Evolutionary conservation across 2,888 invertebrate genomes (phyloP).

Genomic region (Polietes domitor): DNA sequence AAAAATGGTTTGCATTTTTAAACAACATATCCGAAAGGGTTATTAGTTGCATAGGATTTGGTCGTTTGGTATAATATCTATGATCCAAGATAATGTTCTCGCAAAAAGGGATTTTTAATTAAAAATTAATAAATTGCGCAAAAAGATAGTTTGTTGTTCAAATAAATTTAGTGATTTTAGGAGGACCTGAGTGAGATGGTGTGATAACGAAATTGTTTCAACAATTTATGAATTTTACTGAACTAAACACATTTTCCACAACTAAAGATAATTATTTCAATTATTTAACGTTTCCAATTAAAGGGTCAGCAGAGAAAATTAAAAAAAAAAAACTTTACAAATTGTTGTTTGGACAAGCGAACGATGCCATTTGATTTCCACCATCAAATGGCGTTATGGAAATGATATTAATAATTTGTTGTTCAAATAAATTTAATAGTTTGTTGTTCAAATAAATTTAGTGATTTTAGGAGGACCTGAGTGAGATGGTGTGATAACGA

Average conservation of each 20-base stretch:
- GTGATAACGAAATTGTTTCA: no score
- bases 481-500: background rate
- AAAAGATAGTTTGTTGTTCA: background rate
- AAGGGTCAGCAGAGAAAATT: no score
- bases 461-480: background rate
- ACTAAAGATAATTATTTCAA: no score
- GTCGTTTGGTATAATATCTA: slow-evolving; percentile 6
- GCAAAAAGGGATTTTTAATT: slow-evolving; percentile 19
- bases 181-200: background rate
- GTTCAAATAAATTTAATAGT: background rate
- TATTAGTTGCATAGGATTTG: background rate
- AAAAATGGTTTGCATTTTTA: slow-evolving; percentile 46
- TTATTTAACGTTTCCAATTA: no score
- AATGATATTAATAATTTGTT: no score
- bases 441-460: background rate
- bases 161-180: background rate
- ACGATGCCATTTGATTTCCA: no score
- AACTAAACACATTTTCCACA: no score
- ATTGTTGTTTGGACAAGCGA: no score
- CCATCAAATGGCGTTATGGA: no score
- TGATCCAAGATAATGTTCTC: slow-evolving; percentile 17
- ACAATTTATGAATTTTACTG: no score
- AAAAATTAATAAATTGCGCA: slow-evolving; percentile 17
- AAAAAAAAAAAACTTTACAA: no score
- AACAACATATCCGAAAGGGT: slow-evolving; percentile 23